A percentile compares a stretch with the other conserved stretches of the same genome.
These are phyloP conservation scores for Prosapia bicincta DNA, from an alignment of 2,888 invertebrate genomes.

Conservation along the genomic window DNA sequence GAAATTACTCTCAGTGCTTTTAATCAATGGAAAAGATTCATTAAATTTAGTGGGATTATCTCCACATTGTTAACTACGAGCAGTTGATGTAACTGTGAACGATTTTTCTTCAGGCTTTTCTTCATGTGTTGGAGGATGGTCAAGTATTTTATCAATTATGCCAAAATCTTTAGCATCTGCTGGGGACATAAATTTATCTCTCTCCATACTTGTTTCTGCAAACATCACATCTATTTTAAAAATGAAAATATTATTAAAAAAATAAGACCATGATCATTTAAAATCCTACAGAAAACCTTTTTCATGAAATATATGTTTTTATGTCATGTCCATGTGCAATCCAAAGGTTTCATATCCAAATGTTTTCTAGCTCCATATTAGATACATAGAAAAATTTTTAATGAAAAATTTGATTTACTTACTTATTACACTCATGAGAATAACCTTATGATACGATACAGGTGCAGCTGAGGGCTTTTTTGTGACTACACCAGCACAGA, in stretches of 20 bases:
- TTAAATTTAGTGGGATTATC: no score
- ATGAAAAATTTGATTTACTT: no score
- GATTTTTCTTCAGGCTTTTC: background rate
- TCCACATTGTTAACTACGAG: background rate
- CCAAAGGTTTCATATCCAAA: no score
- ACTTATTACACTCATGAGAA: no score
- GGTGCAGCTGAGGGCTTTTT: no score
- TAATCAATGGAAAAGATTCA: background rate
- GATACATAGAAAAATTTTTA: no score
- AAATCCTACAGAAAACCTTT: background rate
- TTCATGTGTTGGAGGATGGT: constrained; percentile 57
- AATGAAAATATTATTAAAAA: no score
- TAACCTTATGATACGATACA: no score
- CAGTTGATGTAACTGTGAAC: background rate
- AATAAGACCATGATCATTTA: no score
- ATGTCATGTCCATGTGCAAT: background rate
- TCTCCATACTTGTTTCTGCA: constrained; percentile 78
- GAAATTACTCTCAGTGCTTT: background rate
- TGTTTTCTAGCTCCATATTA: no score
- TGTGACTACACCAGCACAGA: no score
- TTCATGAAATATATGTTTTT: background rate
- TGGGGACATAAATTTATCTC: constrained; percentile 94
- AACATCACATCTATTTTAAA: constrained; percentile 29
- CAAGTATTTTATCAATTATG: constrained; percentile 88
- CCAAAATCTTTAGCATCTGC: constrained; percentile 88